Evolutionary conservation across 2,797 vertebrate genomes (phyloP).

Genomic region (Typhlichthys eigenmanni): DNA sequence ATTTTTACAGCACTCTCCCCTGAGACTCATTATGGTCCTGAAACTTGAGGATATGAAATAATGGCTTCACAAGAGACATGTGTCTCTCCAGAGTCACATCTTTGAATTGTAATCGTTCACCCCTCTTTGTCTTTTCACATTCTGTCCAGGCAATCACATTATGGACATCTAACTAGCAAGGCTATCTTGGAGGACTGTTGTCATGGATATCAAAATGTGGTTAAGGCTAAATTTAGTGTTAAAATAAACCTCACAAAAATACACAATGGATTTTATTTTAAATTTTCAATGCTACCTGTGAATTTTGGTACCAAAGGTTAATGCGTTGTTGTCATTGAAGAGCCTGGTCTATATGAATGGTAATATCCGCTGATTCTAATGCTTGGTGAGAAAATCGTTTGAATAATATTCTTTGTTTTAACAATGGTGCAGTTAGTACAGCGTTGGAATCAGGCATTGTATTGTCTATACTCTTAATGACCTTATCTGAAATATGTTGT

Average conservation of each 20-base stretch:
- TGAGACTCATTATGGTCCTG: slow-evolving; percentile 62
- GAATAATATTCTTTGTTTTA: background rate
- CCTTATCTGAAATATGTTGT: slow-evolving; percentile 70
- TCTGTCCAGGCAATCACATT: slow-evolving; percentile 21
- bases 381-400: background rate
- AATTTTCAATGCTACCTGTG: background rate
- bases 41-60: slow-evolving; percentile 69
- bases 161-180: slow-evolving; percentile 33
- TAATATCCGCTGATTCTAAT: no score
- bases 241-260: slow-evolving; percentile 23
- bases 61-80: slow-evolving; percentile 60
- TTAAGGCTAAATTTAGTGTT: slow-evolving; percentile 6
- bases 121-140: slow-evolving; percentile 17
- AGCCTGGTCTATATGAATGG: no score
- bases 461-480: slow-evolving; percentile 71
- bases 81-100: slow-evolving; percentile 30
- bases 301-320: no score
- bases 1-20: slow-evolving; percentile 44
- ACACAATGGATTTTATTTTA: slow-evolving; percentile 23
- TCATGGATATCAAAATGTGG: slow-evolving; percentile 46
- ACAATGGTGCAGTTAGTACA: slow-evolving; percentile 40
- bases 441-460: slow-evolving; percentile 36
- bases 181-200: slow-evolving; percentile 27
- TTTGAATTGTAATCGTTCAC: slow-evolving; percentile 32
- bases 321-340: no score